Conservation (phyloP, 92 coral and sea anemone species). For the Porites evermanni region DNA sequence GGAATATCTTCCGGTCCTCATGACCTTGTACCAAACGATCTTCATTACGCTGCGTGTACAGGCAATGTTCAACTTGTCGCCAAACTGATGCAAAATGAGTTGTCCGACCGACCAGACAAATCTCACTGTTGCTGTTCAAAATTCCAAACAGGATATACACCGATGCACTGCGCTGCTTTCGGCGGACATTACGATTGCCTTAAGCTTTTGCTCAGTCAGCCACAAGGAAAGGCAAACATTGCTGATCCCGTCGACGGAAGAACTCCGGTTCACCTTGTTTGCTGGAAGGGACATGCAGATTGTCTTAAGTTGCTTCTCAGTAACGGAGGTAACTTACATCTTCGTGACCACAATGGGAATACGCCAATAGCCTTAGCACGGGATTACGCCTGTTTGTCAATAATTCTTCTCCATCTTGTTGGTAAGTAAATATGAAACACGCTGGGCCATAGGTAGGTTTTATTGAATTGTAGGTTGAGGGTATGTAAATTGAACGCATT, state of each 20-base stretch:
- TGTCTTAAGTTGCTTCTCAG: conserved; percentile 59
- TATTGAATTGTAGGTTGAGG: no score
- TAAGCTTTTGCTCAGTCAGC: conserved; percentile 71
- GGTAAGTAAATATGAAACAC: conserved; percentile 10
- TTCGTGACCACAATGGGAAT: conserved; percentile 31
- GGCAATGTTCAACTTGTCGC: conserved; percentile 57
- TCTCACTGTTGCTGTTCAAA: conserved; percentile 49
- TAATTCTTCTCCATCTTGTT: neutral
- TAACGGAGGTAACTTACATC: conserved; percentile 56
- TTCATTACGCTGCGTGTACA: conserved; percentile 78
- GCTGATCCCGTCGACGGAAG: conserved; percentile 61
- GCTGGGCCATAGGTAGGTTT: no score
- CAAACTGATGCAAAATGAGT: conserved; percentile 43
- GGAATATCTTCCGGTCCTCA: conserved; percentile 27
- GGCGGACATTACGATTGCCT: conserved; percentile 73
- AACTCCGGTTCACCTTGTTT: conserved; percentile 83
- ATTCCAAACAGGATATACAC: conserved; percentile 64
- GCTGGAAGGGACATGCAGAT: conserved; percentile 60
- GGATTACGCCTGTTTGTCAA: neutral
- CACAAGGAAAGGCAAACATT: conserved; percentile 69
- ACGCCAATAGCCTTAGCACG: conserved; percentile 50
- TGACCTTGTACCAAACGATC: conserved; percentile 54
- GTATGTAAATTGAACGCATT: no score
- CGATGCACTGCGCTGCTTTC: conserved; percentile 87
- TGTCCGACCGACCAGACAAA: conserved; percentile 57